Evolutionary conservation across 2,888 invertebrate species (phyloP), one percentile per base, ranked within the genome.

Genomic region (Dynastes maya): DNA sequence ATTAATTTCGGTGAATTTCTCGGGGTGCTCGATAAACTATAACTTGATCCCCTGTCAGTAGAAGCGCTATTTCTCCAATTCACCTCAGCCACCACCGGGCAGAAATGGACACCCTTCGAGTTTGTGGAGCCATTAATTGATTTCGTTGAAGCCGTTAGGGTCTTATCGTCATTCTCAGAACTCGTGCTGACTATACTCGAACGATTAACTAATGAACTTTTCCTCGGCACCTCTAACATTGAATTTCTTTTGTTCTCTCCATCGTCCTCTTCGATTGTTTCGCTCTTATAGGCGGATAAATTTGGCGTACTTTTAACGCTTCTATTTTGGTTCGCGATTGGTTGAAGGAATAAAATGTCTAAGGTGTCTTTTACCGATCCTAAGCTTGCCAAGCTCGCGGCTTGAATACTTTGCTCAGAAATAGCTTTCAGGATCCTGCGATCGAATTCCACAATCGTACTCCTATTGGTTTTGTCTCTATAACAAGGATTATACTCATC

Each of bases 51-150:
- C 27, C 86, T 82, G 72, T 88, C 87, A 0, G 84, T 86, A 6
- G 80, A 80, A 29, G 61, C 53, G 72, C 78, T 79, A 78, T 94
- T 94, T 82, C 92, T 91, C 94, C 95, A 95, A 86, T 94, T 94
- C 80, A 95, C 94, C 88, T 95, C 94, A 68, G 94, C 93, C 13
- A 95, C 95, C 74, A 95, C 93, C 2, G 95, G 95, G 83, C 94
- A 94, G 87, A 95, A 95, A 84, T 94, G 95, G 40, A 95, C 95
- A 71, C 94, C 94, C 84, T 87, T 87, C 2, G 85, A 84, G 76
- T 86, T 85, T 1, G 85, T 84, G 22, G 84, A 86, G 13, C 86
- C 87, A 63, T 85, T 85, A 16, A 84, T 82, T 0, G 84, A 84
- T 80, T 84, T 86, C 53, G 85, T 82, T 1, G 86, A 84, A 4